Evolutionary conservation across 2,888 invertebrate genomes (phyloP), one percentile per base, ranked within the genome.

Genomic region (Ectemnius cavifrons): DNA sequence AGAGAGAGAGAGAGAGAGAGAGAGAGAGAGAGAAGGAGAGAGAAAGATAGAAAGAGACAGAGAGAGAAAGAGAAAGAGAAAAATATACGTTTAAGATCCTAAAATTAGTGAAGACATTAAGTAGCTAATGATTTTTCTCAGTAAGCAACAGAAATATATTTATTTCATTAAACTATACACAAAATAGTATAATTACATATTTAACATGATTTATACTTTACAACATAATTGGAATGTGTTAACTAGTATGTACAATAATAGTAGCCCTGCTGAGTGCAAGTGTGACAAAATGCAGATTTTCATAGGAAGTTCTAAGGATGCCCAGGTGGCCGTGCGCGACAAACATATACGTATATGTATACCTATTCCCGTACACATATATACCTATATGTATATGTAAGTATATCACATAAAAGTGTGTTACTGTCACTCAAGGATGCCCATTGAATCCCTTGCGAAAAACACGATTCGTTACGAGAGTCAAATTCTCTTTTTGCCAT

Each of bases 141-240:
- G 84, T 89, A 89, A 89, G 89, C 90, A 91, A 90, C 90, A 90
- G 90, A 89, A 90, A 90, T 90, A 91, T 89, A 90, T 88, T 88
- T 87, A 87, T 89, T 89, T 88, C 86, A 87, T 89, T 89, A 90
- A 89, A 90, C 90, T 90, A 89, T 91, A 91, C 90, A 90, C 88
- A 90, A 90, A 90, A 89, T 89, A 90, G 89, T 85, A 83, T 90
- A 90, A 91, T 91, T 90, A 91, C 89, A 90, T 90, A 90, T 90
- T 88, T 88, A 91, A 91, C 90, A 91, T 89, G 88, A 84, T 88
- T 85, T 80, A 83, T 87, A 88, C 89, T 90, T 89, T 90, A 91
- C 90, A 91, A 90, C 88, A 79, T 90, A 90, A 90, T 88, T 91
- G 91, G 91, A 91, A 91, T 91, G 91, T 91, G 89, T 90, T 90